Evolutionary conservation across 2,888 invertebrate species (phyloP).

Genomic region (Archaeoteleia sp.): DNA sequence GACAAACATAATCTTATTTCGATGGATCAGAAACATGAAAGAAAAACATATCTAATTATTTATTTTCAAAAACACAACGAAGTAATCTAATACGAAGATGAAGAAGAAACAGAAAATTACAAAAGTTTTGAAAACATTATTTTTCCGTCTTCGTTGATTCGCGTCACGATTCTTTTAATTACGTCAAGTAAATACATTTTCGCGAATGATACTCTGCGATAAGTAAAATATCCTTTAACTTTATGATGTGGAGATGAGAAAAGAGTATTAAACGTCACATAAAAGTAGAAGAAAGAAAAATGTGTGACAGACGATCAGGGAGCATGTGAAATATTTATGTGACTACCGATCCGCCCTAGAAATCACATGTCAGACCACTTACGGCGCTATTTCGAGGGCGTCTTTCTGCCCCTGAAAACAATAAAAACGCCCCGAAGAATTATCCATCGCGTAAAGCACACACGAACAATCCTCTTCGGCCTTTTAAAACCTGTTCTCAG

Average conservation of each 20-base stretch:
- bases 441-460: constrained; percentile 60
- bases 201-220: background rate
- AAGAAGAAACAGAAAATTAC: too few species aligned
- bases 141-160: too few species aligned
- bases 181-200: background rate
- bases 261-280: constrained; percentile 16
- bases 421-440: constrained; percentile 64
- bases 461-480: constrained; percentile 46
- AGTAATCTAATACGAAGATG: too few species aligned
- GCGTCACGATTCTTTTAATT: too few species aligned
- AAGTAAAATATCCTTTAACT: constrained; percentile 1
- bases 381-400: constrained; percentile 54
- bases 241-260: background rate
- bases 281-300: constrained; percentile 33
- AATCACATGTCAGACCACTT: constrained; percentile 56
- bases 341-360: constrained; percentile 44
- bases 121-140: too few species aligned
- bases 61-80: background rate
- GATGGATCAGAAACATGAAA: background rate
- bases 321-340: constrained; percentile 54
- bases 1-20: background rate
- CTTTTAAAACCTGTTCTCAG: constrained; percentile 49
- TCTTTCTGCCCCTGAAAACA: constrained; percentile 57
- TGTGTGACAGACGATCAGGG: constrained; percentile 9
- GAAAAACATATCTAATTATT: background rate